Conservation (phyloP, 2,113 vertebrate species). For the Bubo scandiacus region DNA sequence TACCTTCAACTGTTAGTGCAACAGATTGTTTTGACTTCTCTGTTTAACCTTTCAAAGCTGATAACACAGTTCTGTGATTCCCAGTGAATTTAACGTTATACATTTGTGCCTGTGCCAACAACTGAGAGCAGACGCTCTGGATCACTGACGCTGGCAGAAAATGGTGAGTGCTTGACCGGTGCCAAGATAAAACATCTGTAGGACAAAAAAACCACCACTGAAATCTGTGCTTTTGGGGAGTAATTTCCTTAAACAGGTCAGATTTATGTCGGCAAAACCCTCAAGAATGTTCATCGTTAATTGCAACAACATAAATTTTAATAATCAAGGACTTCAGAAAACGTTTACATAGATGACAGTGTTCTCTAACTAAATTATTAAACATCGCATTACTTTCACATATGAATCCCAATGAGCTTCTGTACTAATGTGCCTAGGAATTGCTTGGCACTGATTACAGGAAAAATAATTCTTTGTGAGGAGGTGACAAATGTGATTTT, state of each 20-base stretch:
- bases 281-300: conserved; percentile 19
- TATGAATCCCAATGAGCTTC: not conserved
- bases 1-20: not conserved
- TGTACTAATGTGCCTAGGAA: conserved; percentile 9
- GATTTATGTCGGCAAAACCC: not conserved
- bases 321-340: conserved; percentile 38
- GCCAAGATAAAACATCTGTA: conserved; percentile 4
- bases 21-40: not conserved
- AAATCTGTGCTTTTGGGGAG: not conserved
- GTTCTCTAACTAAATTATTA: conserved; percentile 47
- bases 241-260: conserved; percentile 29
- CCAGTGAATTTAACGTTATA: not conserved
- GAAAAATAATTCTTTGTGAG: not conserved
- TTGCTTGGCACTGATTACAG: not conserved
- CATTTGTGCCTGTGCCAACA: not conserved
- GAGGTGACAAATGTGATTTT: not conserved
- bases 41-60: not conserved
- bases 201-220: not conserved
- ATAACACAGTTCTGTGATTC: not conserved
- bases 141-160: not conserved
- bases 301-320: conserved; percentile 24
- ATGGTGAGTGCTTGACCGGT: not conserved
- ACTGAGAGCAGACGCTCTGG: not conserved
- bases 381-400: not conserved
- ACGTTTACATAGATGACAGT: not conserved